These are phyloP conservation scores for Okapia johnstoni DNA, from an alignment of 2,113 vertebrate species.

Conservation along the genomic window DNA sequence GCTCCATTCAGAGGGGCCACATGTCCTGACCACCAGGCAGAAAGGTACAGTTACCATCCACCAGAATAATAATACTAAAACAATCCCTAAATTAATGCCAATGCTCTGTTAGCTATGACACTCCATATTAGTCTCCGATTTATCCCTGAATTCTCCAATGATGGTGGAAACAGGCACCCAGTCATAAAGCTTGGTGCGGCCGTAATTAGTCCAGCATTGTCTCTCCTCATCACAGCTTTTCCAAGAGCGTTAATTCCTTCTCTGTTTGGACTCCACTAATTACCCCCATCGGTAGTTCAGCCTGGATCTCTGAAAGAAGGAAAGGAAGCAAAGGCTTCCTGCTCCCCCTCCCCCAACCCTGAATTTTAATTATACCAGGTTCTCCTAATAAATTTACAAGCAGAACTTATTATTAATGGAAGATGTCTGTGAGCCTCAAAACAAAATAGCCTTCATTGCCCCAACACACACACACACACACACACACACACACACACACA, in stretches of 20 bases:
- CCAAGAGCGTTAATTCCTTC: conserved; percentile 75
- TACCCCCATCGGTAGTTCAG: conserved; percentile 74
- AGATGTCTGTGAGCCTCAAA: background rate
- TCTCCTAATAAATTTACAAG: conserved; percentile 72
- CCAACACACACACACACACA: background rate
- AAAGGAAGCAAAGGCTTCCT: conserved; percentile 6
- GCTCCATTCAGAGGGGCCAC: background rate
- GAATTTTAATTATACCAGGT: conserved; percentile 58
- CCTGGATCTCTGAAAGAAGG: conserved; percentile 61
- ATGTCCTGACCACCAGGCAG: background rate
- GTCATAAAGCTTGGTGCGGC: conserved; percentile 69
- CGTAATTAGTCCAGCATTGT: conserved; percentile 77
- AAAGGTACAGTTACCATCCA: conserved; percentile 17
- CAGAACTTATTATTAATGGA: conserved; percentile 36
- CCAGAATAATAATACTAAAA: conserved; percentile 5
- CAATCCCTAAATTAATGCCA: conserved; percentile 61
- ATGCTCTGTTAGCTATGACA: conserved; percentile 59
- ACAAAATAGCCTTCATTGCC: background rate
- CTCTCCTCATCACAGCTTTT: conserved; percentile 74
- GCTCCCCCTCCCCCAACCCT: background rate
- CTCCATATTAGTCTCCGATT: conserved; percentile 51
- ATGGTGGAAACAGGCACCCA: conserved; percentile 48
- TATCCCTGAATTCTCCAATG: conserved; percentile 74
- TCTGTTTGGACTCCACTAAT: conserved; percentile 81
- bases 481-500: too few species aligned